phyloP scores from a whole-genome alignment of 2,113 vertebrate genomes.

The Caracal caracal region DNA sequence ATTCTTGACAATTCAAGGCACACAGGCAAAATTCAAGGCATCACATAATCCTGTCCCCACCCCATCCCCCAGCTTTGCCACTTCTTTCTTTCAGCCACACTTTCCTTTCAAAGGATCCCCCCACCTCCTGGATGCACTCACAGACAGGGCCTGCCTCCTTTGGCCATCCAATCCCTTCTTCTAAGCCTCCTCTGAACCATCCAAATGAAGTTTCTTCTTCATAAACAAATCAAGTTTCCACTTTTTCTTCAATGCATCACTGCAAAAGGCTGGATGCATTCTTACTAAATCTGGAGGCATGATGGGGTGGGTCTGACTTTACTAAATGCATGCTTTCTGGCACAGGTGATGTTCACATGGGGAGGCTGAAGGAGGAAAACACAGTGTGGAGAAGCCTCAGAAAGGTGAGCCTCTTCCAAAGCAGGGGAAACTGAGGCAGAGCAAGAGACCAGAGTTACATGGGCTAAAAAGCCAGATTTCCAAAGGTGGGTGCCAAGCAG shows the following conservation, averaged over 20 bases:
- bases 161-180: neutral
- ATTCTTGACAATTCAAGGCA: neutral
- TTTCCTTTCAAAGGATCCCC: neutral
- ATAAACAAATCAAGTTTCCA: neutral
- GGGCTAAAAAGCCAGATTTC: neutral
- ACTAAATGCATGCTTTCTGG: neutral
- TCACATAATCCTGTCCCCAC: neutral
- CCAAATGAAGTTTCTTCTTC: neutral
- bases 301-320: neutral
- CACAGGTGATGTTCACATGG: neutral
- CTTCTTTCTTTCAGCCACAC: neutral
- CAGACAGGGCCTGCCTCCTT: neutral
- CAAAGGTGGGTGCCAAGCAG: neutral
- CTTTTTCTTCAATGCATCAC: neutral
- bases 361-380: neutral
- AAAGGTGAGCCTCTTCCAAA: neutral
- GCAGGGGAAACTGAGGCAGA: slow-evolving; percentile 31
- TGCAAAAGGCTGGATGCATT: neutral
- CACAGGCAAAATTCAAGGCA: neutral
- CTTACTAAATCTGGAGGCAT: neutral
- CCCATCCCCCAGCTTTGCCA: neutral
- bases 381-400: neutral
- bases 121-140: neutral
- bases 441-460: neutral
- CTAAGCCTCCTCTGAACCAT: neutral